phyloP scores from a whole-genome alignment of 2,888 invertebrate genomes.

The Teleogryllus oceanicus region DNA sequence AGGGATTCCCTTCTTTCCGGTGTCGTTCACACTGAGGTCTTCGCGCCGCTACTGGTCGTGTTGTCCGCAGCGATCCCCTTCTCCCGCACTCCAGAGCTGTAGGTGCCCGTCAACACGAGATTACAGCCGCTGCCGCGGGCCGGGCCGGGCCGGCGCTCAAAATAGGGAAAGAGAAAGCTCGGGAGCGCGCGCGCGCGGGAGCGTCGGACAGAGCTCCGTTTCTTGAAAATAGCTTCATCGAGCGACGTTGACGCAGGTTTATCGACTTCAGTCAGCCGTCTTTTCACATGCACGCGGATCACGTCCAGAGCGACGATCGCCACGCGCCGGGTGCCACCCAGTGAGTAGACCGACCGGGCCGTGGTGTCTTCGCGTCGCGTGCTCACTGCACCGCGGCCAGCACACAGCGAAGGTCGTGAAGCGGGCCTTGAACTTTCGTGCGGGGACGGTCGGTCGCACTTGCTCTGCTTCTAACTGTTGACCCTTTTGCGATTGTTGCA shows the following conservation, averaged over 20 bases:
- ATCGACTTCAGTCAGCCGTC: no score
- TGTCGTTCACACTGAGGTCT: no score
- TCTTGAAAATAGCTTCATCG: slow-evolving; percentile 8
- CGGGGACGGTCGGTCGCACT: background rate
- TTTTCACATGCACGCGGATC: no score
- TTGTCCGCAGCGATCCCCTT: no score
- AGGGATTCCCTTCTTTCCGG: no score
- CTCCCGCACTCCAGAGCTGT: no score
- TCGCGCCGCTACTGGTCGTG: no score
- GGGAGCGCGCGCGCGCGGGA: background rate
- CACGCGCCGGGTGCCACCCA: no score
- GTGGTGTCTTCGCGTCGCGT: background rate
- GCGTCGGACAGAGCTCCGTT: background rate
- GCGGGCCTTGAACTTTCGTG: slow-evolving; percentile 10
- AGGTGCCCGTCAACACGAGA: no score
- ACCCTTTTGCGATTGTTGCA: slow-evolving; percentile 42
- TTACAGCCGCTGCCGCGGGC: background rate
- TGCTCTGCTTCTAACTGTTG: background rate
- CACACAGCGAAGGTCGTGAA: background rate
- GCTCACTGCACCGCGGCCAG: background rate
- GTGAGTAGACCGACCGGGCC: no score
- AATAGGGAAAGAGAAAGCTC: slow-evolving; percentile 18
- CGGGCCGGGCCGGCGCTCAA: background rate
- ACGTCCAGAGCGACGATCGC: no score
- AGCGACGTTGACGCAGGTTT: background rate